Percentiles rank a stretch among this genome's conserved stretches.
Conservation (phyloP, 2,888 invertebrate species). For the Drosophila monieri region DNA sequence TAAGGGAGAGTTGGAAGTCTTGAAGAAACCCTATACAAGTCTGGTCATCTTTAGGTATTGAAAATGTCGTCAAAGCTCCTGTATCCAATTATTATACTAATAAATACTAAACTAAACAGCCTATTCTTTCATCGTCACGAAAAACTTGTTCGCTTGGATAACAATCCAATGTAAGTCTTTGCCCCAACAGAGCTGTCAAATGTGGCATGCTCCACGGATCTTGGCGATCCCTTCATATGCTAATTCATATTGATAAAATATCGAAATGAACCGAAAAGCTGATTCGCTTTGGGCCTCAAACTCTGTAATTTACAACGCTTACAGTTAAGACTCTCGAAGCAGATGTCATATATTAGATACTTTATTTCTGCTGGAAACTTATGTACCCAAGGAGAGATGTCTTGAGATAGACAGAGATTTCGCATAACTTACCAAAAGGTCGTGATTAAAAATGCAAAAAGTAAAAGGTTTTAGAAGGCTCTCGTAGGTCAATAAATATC, state of each 20-base stretch:
- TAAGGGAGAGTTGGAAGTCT: neutral
- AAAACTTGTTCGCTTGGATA: conserved; percentile 9
- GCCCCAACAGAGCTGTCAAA: conserved; percentile 56
- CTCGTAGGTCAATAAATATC: conserved; percentile 38
- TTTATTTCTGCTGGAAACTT: conserved; percentile 58
- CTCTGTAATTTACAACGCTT: conserved; percentile 69
- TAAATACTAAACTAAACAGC: conserved; percentile 19
- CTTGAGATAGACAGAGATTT: conserved; percentile 39
- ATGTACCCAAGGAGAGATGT: conserved; percentile 38
- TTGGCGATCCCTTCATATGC: conserved; percentile 65
- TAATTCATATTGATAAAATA: conserved; percentile 59
- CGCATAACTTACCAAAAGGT: conserved; percentile 65
- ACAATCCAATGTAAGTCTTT: neutral
- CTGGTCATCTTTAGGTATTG: neutral
- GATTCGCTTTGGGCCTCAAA: conserved; percentile 45
- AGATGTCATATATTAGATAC: conserved; percentile 62
- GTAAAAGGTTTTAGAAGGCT: conserved; percentile 26
- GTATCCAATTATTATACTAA: neutral
- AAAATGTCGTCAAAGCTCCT: neutral
- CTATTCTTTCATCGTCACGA: conserved; percentile 21
- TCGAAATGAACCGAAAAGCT: conserved; percentile 27
- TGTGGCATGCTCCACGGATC: conserved; percentile 70
- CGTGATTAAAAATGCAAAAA: conserved; percentile 64
- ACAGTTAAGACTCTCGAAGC: conserved; percentile 60
- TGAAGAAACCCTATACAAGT: neutral